Conservation (phyloP, 1,140 invertebrate genomes). For the Drosophila gunungcola region DNA sequence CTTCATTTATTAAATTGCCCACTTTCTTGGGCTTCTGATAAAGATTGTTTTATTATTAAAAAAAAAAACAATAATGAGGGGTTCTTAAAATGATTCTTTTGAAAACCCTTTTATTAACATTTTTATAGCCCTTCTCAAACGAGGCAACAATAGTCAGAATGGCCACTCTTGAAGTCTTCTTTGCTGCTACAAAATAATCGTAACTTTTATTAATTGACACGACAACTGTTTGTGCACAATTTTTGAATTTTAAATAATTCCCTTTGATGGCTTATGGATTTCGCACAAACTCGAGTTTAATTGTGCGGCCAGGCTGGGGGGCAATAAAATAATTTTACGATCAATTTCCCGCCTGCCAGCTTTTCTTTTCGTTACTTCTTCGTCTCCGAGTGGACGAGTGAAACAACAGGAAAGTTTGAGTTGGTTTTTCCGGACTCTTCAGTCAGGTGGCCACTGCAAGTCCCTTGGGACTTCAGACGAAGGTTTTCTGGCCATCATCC, state of each 20-base stretch:
- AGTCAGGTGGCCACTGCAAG: conserved; percentile 30
- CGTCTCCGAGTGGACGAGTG: conserved; percentile 26
- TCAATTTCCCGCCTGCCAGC: conserved; percentile 39
- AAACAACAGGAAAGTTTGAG: conserved; percentile 67
- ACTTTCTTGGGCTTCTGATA: conserved; percentile 16
- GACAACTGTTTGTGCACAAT: conserved; percentile 66
- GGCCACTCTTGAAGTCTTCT: conserved; percentile 17
- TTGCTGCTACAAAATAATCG: conserved; percentile 70
- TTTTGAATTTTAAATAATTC: conserved; percentile 47
- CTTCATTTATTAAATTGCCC: conserved; percentile 54
- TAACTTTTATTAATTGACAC: conserved; percentile 78
- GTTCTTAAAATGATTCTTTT: conserved; percentile 2
- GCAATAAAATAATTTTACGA: conserved; percentile 81
- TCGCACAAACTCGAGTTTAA: conserved; percentile 55
- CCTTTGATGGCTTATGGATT: conserved; percentile 53
- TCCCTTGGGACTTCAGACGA: conserved; percentile 18
- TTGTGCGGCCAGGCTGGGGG: conserved; percentile 75
- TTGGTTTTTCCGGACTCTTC: conserved; percentile 59
- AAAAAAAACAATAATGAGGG: background rate
- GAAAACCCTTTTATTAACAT: conserved; percentile 22
- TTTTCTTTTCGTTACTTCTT: background rate
- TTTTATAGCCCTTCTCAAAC: conserved; percentile 37
- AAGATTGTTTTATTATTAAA: background rate
- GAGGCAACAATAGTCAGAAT: conserved; percentile 42
- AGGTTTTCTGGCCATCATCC: conserved; percentile 30